These are phyloP conservation scores for Adineta ricciae DNA, from an alignment of 2,888 invertebrate species.

Conservation along the genomic window DNA sequence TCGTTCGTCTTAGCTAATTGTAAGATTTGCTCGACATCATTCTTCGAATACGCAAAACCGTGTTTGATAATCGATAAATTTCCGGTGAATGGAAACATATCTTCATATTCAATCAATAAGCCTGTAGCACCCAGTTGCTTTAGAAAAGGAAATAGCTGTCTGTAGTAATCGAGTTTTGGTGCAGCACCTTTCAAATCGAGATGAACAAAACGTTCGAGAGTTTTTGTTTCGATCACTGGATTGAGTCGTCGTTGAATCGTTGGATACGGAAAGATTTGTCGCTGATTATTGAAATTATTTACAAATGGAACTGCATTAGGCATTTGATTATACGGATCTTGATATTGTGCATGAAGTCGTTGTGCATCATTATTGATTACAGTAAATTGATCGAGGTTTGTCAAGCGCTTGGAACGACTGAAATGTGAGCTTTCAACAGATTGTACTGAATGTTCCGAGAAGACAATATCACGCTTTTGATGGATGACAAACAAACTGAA, in stretches of 20 bases:
- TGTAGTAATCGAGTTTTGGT: constrained; percentile 57
- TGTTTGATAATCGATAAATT: constrained; percentile 57
- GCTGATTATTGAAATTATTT: neutral
- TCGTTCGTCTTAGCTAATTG: constrained; percentile 57
- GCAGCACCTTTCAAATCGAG: constrained; percentile 75
- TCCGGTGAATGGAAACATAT: constrained; percentile 70
- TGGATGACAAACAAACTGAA: neutral
- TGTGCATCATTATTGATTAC: neutral
- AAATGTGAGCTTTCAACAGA: neutral
- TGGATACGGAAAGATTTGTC: neutral
- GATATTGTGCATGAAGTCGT: neutral
- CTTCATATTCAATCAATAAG: constrained; percentile 71
- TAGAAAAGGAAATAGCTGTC: constrained; percentile 47
- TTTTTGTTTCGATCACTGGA: constrained; percentile 18
- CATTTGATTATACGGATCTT: neutral
- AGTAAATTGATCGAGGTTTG: neutral
- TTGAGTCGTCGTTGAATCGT: neutral
- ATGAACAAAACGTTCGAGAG: constrained; percentile 59
- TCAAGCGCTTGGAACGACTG: neutral
- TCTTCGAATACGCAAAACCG: constrained; percentile 56
- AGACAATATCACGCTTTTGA: neutral
- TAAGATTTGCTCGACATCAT: constrained; percentile 55
- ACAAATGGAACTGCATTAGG: neutral
- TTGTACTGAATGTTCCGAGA: neutral
- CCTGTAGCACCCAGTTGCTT: constrained; percentile 60